These are phyloP conservation scores for Ormyrus pomaceus DNA, from an alignment of 2,888 invertebrate species.

Conservation along the genomic window DNA sequence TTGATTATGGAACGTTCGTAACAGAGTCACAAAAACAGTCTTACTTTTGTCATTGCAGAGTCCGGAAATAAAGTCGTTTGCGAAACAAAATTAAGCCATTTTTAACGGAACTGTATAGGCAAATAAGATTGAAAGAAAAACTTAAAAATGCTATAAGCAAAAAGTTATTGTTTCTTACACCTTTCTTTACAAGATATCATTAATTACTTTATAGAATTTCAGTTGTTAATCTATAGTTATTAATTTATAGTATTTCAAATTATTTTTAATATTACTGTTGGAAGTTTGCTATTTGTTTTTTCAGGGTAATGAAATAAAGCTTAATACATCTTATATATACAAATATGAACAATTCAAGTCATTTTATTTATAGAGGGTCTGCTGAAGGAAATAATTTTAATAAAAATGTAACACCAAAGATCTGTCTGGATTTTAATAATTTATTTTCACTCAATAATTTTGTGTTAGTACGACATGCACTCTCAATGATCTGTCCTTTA, in stretches of 20 bases:
- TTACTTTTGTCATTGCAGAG: too few relatives aligned
- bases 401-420: constrained; percentile 25
- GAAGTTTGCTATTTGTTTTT: too few relatives aligned
- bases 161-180: constrained; percentile 3
- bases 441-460: constrained; percentile 54
- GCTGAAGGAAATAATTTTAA: constrained; percentile 11
- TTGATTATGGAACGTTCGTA: too few relatives aligned
- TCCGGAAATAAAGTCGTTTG: not conserved
- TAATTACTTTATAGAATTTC: not conserved
- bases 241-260: too few relatives aligned
- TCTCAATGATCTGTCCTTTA: constrained; percentile 54
- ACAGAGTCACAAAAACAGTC: too few relatives aligned
- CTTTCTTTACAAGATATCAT: not conserved
- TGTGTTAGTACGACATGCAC: constrained; percentile 39
- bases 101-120: not conserved
- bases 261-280: too few relatives aligned
- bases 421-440: constrained; percentile 48
- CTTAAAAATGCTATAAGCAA: constrained; percentile 11
- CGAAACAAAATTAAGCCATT: not conserved
- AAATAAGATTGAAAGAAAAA: not conserved
- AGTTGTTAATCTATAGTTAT: too few relatives aligned
- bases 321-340: too few relatives aligned
- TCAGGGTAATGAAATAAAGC: too few relatives aligned
- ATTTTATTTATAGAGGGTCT: too few relatives aligned
- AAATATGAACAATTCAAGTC: not conserved